Evolutionary conservation across 2,888 invertebrate species (phyloP), one percentile per base, ranked within the genome.

Genomic region (Myopa testacea): DNA sequence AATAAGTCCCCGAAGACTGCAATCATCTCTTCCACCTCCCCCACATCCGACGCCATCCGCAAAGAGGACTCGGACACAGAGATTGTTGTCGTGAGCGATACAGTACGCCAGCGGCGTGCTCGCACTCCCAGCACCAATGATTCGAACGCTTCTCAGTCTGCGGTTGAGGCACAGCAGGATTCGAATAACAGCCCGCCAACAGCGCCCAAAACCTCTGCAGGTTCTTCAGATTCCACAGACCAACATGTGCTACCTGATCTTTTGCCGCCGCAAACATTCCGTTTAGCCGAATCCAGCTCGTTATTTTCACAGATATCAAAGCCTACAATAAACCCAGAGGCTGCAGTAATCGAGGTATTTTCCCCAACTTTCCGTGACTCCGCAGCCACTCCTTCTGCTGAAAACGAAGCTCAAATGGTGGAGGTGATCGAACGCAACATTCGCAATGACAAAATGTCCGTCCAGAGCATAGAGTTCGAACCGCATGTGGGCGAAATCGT

Each of bases 341-440:
- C 5, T 10, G 26, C 34, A 34, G 26, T 19, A 19, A 26, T 26
- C 4, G 38, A 91, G 92, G 80, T 14, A 34, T 3, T 16, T 34
- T 3, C 38, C 63, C 4, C 77, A 80, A 52, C 37, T 81, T 10
- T 65, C 78, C 6, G 79, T 62, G 14, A 34, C 38, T 6, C 73
- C 81, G 6, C 80, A 81, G 4, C n/a, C 6, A n/a, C 58, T n/a
- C 16, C 55, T 38, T 58, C 70, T 58, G 74, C 80, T 79, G 68
- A 85, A 78, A 14, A 90, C 7, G 91, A 92, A 0, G 85, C 88
- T 74, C 92, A 91, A 82, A 90, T 94, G 81, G 94, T 94, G 16
- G 94, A 92, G 84, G 92, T 95, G 1, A 92, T 91, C 81, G 93
- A 92, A 84, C 92, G 91, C 84, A 94, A 94, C 87, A 93, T 95